These are phyloP conservation scores for Pachydiplax longipennis DNA, from an alignment of 2,888 invertebrate species.

Conservation along the genomic window DNA sequence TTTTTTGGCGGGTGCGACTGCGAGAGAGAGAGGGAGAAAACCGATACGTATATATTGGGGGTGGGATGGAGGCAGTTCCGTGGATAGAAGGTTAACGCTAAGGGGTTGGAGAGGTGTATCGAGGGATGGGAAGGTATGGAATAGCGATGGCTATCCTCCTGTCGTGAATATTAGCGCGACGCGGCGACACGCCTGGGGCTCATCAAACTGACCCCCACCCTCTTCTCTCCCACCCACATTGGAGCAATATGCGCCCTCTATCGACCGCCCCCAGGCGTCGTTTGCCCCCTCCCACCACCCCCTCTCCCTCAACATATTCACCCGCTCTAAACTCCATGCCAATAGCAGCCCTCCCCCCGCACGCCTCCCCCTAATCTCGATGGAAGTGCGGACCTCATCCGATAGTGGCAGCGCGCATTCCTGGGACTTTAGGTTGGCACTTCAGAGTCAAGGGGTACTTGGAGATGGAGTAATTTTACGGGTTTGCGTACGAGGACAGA, in stretches of 20 bases:
- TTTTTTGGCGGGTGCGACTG: not conserved
- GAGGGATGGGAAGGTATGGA: not conserved
- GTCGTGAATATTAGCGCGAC: constrained; percentile 42
- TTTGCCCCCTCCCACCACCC: not conserved
- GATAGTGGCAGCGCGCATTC: constrained; percentile 25
- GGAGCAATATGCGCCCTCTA: constrained; percentile 32
- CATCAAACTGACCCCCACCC: constrained; percentile 29
- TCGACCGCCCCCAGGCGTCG: constrained; percentile 40
- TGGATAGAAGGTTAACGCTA: not conserved
- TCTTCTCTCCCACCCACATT: not conserved
- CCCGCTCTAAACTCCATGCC: not conserved
- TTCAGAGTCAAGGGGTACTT: not conserved
- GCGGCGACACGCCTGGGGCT: constrained; percentile 38
- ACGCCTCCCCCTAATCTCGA: not conserved
- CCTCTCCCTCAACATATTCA: not conserved
- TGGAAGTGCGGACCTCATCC: constrained; percentile 23
- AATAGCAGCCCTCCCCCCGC: not conserved
- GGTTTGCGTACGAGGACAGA: not conserved
- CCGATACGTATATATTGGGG: not conserved
- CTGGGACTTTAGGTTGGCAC: constrained; percentile 16
- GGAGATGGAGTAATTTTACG: not conserved
- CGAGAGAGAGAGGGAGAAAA: not conserved
- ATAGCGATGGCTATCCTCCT: constrained; percentile 39
- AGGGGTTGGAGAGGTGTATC: not conserved
- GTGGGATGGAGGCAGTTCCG: not conserved